Evolutionary conservation across 2,888 invertebrate genomes (phyloP).

Genomic region (Petrolisthes cinctipes): DNA sequence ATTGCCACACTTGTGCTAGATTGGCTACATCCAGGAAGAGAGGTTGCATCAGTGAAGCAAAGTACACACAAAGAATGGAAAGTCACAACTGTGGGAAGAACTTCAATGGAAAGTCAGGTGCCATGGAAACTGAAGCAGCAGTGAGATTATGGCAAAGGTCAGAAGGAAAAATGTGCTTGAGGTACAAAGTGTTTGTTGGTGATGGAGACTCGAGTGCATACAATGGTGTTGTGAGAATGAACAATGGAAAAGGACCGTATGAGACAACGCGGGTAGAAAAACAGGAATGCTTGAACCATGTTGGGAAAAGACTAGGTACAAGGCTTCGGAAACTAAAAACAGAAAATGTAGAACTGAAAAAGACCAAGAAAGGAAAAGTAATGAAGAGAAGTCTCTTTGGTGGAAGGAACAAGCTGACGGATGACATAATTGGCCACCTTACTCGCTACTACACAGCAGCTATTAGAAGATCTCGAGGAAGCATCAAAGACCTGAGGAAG

Average conservation of each 20-base stretch:
- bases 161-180: neutral
- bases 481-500: neutral
- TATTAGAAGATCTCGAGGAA: constrained; percentile 2
- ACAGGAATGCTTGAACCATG: constrained; percentile 24
- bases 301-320: constrained; percentile 25
- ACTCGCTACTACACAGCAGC: neutral
- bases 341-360: constrained; percentile 4
- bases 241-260: constrained; percentile 27
- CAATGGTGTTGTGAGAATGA: neutral
- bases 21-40: neutral
- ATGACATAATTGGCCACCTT: constrained; percentile 2
- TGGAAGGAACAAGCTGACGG: constrained; percentile 15
- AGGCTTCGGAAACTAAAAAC: constrained; percentile 18
- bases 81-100: neutral
- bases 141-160: neutral
- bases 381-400: constrained; percentile 18
- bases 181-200: constrained; percentile 4
- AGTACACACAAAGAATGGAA: neutral
- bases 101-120: constrained; percentile 16
- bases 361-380: constrained; percentile 6
- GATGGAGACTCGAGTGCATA: constrained; percentile 11
- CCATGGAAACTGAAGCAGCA: constrained; percentile 23
- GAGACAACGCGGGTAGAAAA: neutral
- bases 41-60: neutral
- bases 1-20: neutral